phyloP scores from a whole-genome alignment of 2,888 invertebrate genomes.

The Camponotus fellah region DNA sequence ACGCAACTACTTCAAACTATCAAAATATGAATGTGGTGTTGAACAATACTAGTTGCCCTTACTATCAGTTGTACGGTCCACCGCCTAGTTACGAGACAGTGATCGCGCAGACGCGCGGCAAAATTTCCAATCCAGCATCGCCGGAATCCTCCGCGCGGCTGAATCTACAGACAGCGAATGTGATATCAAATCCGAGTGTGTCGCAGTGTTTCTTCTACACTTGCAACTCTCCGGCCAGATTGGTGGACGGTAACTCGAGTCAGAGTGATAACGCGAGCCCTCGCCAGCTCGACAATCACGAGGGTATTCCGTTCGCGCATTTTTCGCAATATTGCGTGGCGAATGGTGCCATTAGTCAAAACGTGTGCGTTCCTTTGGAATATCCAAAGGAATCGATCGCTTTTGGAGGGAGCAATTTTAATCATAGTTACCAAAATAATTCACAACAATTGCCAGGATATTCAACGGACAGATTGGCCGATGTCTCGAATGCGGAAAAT shows the following conservation, averaged over 20 bases:
- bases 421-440: slow-evolving; percentile 63
- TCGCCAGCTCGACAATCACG: slow-evolving; percentile 66
- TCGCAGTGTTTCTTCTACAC: slow-evolving; percentile 78
- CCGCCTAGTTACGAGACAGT: slow-evolving; percentile 87
- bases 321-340: slow-evolving; percentile 69
- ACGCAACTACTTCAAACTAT: slow-evolving; percentile 81
- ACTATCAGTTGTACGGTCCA: slow-evolving; percentile 86
- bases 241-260: slow-evolving; percentile 53
- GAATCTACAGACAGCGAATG: slow-evolving; percentile 55
- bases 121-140: slow-evolving; percentile 79
- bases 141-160: slow-evolving; percentile 74
- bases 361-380: slow-evolving; percentile 69
- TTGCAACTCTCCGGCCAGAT: slow-evolving; percentile 72
- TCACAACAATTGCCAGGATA: slow-evolving; percentile 62
- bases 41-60: slow-evolving; percentile 85
- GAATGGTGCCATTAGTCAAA: slow-evolving; percentile 63
- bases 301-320: slow-evolving; percentile 63
- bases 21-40: slow-evolving; percentile 83
- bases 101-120: slow-evolving; percentile 83
- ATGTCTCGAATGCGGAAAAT: slow-evolving; percentile 66
- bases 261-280: slow-evolving; percentile 65
- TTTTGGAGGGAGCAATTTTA: slow-evolving; percentile 55
- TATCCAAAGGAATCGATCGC: slow-evolving; percentile 61
- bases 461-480: slow-evolving; percentile 65
- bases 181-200: slow-evolving; percentile 68